Percentiles rank a stretch among this genome's conserved stretches.
Conservation (phyloP, 2,888 invertebrate species). For the Ophraella communa region DNA sequence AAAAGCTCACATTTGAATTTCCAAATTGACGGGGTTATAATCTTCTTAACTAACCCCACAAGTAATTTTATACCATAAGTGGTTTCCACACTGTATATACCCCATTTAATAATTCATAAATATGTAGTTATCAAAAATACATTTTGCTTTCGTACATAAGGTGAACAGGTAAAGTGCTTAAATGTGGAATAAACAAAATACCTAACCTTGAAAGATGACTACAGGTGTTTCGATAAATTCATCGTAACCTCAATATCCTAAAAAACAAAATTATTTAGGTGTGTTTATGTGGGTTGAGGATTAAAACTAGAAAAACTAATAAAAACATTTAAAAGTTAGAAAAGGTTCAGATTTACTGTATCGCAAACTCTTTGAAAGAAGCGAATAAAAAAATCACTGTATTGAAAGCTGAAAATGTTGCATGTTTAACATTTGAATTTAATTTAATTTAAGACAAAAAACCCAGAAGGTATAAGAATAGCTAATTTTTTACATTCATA, state of each 20-base stretch:
- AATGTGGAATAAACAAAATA: constrained; percentile 27
- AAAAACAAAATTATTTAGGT: constrained; percentile 34
- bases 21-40: too few relatives aligned
- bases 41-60: too few relatives aligned
- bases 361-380: not conserved
- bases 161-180: constrained; percentile 28
- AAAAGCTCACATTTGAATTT: too few relatives aligned
- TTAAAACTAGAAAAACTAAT: constrained; percentile 33
- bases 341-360: not conserved
- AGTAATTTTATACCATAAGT: too few relatives aligned
- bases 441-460: too few relatives aligned
- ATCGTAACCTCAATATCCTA: constrained; percentile 29
- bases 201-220: constrained; percentile 26
- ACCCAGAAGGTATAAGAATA: too few relatives aligned
- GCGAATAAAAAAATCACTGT: not conserved
- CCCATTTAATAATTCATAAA: too few relatives aligned
- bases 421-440: too few relatives aligned
- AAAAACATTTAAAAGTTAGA: constrained; percentile 27
- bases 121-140: too few relatives aligned
- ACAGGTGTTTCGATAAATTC: constrained; percentile 20
- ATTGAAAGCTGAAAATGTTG: not conserved
- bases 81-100: too few relatives aligned
- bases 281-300: constrained; percentile 34
- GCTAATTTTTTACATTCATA: too few relatives aligned
- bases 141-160: too few relatives aligned